These are phyloP conservation scores for Corvus hawaiiensis DNA, from an alignment of 2,113 vertebrate species.

Conservation along the genomic window DNA sequence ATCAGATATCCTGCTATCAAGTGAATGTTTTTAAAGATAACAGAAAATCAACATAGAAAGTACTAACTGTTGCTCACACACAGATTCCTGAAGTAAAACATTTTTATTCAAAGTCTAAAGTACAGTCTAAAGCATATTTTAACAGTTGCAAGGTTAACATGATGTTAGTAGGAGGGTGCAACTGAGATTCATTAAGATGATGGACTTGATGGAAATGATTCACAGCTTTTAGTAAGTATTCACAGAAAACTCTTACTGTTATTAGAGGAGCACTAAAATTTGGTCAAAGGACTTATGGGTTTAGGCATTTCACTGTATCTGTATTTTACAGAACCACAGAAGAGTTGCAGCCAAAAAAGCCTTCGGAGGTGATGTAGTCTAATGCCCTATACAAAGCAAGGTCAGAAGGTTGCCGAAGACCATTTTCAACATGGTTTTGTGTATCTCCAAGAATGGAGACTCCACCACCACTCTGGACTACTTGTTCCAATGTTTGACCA, in stretches of 20 bases:
- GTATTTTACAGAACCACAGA: neutral
- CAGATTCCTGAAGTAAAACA: neutral
- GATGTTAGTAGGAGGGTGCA: neutral
- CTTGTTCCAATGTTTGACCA: neutral
- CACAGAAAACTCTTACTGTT: neutral
- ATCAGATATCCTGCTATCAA: constrained; percentile 48
- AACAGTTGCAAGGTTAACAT: neutral
- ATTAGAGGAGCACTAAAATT: neutral
- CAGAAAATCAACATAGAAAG: neutral
- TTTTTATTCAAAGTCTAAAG: neutral
- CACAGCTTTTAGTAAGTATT: neutral
- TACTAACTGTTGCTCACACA: neutral
- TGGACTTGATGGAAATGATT: neutral
- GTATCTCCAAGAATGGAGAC: neutral
- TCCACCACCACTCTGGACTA: neutral
- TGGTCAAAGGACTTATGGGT: neutral
- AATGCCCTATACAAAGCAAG: neutral
- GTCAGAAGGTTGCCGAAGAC: neutral
- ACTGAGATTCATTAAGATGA: neutral
- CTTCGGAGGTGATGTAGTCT: neutral
- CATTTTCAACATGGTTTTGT: neutral
- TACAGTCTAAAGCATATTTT: neutral
- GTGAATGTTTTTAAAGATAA: constrained; percentile 53
- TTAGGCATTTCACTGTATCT: neutral
- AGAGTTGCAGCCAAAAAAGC: neutral